phyloP scores from a whole-genome alignment of 2,113 vertebrate genomes.

The Stigmatopora nigra region DNA sequence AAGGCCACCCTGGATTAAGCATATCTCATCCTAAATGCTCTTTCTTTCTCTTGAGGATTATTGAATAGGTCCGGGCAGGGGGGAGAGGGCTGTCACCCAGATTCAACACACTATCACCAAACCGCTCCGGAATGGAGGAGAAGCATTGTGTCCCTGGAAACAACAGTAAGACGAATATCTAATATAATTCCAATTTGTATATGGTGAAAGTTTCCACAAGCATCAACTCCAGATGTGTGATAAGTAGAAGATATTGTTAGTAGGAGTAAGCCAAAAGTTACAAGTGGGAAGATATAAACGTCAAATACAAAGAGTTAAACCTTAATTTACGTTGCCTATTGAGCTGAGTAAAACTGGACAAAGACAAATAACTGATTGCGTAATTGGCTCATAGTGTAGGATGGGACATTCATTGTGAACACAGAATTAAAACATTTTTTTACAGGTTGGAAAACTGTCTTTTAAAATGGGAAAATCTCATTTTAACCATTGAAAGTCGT shows the following conservation, averaged over 20 bases:
- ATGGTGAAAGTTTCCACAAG: conserved; percentile 28
- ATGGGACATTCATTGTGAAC: no score
- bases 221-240: conserved; percentile 27
- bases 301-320: no score
- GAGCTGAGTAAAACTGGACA: no score
- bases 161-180: conserved; percentile 55
- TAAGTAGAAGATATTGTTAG: neutral
- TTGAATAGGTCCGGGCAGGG: conserved; percentile 24
- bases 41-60: conserved; percentile 69
- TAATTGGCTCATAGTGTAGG: no score
- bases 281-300: neutral
- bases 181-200: conserved; percentile 29
- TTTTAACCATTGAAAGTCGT: no score
- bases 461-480: no score
- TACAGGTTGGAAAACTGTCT: no score
- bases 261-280: neutral
- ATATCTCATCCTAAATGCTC: conserved; percentile 62
- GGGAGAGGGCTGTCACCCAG: conserved; percentile 60
- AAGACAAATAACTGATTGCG: no score
- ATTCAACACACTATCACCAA: conserved; percentile 58
- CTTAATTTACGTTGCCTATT: no score
- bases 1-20: conserved; percentile 62
- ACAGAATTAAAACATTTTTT: no score
- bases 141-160: conserved; percentile 44
- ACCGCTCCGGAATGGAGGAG: conserved; percentile 28